Conservation (phyloP, 2,888 invertebrate species). For the Leptura quadrifasciata region DNA sequence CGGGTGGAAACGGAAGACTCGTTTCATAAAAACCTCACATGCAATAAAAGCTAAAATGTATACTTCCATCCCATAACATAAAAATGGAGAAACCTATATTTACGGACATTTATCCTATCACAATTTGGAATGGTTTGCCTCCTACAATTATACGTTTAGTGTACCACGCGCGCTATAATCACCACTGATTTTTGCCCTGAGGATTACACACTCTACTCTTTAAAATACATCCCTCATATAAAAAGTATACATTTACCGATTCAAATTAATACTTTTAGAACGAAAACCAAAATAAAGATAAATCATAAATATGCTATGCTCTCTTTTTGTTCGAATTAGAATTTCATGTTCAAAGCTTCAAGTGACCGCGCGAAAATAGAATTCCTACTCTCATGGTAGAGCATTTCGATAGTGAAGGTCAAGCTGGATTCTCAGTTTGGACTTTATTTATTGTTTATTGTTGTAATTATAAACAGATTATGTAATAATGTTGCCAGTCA, state of each 20-base stretch:
- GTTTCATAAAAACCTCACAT: slow-evolving; percentile 30
- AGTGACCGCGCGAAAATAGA: slow-evolving; percentile 3
- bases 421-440: neutral
- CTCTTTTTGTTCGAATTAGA: slow-evolving; percentile 16
- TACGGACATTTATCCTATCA: slow-evolving; percentile 53
- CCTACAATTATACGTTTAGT: slow-evolving; percentile 56
- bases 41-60: slow-evolving; percentile 35
- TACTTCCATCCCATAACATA: slow-evolving; percentile 35
- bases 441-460: neutral
- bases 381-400: neutral
- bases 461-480: too few species aligned
- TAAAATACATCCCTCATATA: slow-evolving; percentile 48
- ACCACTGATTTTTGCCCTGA: slow-evolving; percentile 47
- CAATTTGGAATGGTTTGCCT: slow-evolving; percentile 52
- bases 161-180: slow-evolving; percentile 54
- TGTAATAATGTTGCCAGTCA: too few species aligned
- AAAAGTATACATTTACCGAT: slow-evolving; percentile 46
- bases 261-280: slow-evolving; percentile 47
- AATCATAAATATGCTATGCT: slow-evolving; percentile 38
- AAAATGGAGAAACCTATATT: slow-evolving; percentile 49
- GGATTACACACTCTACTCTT: slow-evolving; percentile 46
- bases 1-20: slow-evolving; percentile 15
- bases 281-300: slow-evolving; percentile 39
- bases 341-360: slow-evolving; percentile 7
- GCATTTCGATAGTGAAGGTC: neutral